These are phyloP conservation scores for Aphidius ervi DNA, from an alignment of 1,140 invertebrate genomes.

Conservation along the genomic window DNA sequence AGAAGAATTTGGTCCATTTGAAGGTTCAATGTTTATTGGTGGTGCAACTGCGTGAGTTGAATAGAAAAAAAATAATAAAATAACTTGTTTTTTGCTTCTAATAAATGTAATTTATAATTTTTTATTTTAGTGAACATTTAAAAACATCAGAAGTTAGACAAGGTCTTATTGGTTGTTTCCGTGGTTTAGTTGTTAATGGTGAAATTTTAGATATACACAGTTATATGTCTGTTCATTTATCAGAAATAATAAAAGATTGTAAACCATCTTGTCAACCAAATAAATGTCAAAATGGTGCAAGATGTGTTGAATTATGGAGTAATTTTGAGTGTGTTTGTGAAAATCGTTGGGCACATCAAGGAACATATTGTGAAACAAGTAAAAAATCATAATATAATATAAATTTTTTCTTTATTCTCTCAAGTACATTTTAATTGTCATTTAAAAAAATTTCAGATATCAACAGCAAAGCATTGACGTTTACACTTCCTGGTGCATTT, in stretches of 20 bases:
- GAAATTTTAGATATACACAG: constrained; percentile 86
- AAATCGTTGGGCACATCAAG: constrained; percentile 87
- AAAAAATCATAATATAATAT: too few species aligned
- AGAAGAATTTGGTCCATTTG: constrained; percentile 86
- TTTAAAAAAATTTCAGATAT: constrained; percentile 63
- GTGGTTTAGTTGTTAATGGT: constrained; percentile 86
- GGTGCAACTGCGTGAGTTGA: constrained; percentile 77
- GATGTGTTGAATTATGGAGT: constrained; percentile 89
- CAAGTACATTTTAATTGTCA: constrained; percentile 2
- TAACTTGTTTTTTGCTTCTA: too few species aligned
- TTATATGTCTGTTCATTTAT: constrained; percentile 88
- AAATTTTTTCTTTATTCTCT: constrained; percentile 13
- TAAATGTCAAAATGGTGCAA: constrained; percentile 86
- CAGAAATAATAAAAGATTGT: constrained; percentile 88
- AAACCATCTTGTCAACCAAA: constrained; percentile 90
- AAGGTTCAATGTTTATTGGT: constrained; percentile 89
- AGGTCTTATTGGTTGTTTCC: constrained; percentile 88
- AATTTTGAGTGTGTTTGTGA: constrained; percentile 85
- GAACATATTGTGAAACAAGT: constrained; percentile 86
- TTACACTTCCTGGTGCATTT: constrained; percentile 74
- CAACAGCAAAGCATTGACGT: constrained; percentile 84
- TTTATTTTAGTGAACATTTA: constrained; percentile 63
- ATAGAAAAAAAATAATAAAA: too few species aligned
- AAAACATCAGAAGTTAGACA: constrained; percentile 76
- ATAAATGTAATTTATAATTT: neutral